Evolutionary conservation across 1,140 invertebrate species (phyloP).

Genomic region (Bathynomus jamesi): DNA sequence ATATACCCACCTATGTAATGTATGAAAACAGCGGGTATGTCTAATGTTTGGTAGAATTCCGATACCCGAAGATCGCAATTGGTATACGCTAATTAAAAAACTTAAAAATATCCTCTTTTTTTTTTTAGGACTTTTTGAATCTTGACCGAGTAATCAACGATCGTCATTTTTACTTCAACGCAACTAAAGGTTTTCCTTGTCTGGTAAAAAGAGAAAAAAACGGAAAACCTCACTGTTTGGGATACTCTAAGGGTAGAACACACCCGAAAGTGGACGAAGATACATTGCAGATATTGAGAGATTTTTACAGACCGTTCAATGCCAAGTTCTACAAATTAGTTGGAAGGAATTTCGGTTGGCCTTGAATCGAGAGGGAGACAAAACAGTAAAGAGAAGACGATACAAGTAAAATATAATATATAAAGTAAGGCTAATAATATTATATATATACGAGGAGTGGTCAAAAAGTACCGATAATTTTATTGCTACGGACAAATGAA

Average conservation of each 20-base stretch:
- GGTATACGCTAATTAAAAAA: too few relatives aligned
- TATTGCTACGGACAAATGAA: too few relatives aligned
- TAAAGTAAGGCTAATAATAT: too few relatives aligned
- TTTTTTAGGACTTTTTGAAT: constrained; percentile 66
- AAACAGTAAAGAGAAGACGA: too few relatives aligned
- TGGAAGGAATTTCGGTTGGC: constrained; percentile 81
- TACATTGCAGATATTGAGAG: constrained; percentile 63
- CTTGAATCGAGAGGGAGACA: too few relatives aligned
- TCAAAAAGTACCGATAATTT: too few relatives aligned
- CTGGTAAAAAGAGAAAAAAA: constrained; percentile 59
- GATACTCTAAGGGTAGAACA: constrained; percentile 82
- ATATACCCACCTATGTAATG: too few relatives aligned
- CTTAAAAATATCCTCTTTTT: constrained; percentile 34
- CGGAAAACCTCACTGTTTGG: constrained; percentile 71
- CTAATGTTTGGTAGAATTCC: too few relatives aligned
- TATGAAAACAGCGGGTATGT: too few relatives aligned
- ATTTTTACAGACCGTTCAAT: constrained; percentile 88
- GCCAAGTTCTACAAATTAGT: constrained; percentile 82
- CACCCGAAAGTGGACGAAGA: constrained; percentile 71
- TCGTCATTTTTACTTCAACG: constrained; percentile 88
- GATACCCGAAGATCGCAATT: too few relatives aligned
- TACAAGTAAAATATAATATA: too few relatives aligned
- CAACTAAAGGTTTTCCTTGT: constrained; percentile 89
- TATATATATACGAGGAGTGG: too few relatives aligned
- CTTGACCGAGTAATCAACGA: constrained; percentile 75